Base-by-base conservation (phyloP, 1,140 invertebrate genomes). In the Lutraria rhynchaena region DNA sequence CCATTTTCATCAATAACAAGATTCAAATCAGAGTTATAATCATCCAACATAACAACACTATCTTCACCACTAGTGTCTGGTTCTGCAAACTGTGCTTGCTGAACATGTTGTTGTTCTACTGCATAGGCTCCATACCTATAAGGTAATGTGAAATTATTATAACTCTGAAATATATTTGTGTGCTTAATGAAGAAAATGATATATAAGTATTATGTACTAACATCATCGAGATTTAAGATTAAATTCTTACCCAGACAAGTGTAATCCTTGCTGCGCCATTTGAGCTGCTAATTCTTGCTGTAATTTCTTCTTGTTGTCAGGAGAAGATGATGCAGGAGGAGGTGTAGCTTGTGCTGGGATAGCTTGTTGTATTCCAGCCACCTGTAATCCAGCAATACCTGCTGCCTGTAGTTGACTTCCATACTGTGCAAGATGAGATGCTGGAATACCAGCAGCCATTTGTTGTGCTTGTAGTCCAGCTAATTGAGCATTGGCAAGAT, bases 1-100 rank as follows among this genome's bases (percentile, higher is more conserved):
- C 90, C 90, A 81, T 95, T 94, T 78, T 95, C 93, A 91, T 97
- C 95, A 76, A 98, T 95, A 83, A 95, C 93, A 65, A 98, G 93
- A 93, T 98, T 96, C 55, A 98, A 93, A 93, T 98, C 97, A 35
- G 97, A 98, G 91, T 98, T 97, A 76, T 88, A 91, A 51, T 88
- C 84, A 85, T 91, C 90, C 24, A 91, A 69, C 35, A 85, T 83
- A 53, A 88, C 85, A 17, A 82, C 37, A 55, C 82, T 81, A 27
- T 87, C 83, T 55, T 88, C 90, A 19, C 75, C 46, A 41, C 51
- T 60, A 27, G 22, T 67, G 27, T 77, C 55, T 31, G 51, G 76
- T 41, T 78, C 77, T 51, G 57, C 44, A 19, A 80, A 60, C 60
- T 53, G 60, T 15, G 67, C 31, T 15, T 80, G 81, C 22, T 85